Conservation (phyloP, 2,888 invertebrate genomes). For the Cataglyphis albicans region DNA sequence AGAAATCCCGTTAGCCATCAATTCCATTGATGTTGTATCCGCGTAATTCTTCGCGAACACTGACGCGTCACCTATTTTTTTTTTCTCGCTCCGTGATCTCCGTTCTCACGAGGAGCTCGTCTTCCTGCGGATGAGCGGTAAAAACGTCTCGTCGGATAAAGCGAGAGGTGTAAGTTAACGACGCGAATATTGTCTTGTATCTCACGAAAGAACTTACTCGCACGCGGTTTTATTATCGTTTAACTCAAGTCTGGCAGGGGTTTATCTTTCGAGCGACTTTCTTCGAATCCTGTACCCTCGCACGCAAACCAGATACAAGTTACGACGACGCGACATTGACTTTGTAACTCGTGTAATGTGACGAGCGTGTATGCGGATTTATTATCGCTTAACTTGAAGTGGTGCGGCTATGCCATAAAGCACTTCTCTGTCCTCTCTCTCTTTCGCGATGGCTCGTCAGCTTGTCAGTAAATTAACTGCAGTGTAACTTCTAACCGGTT, state of each 20-base stretch:
- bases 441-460: slow-evolving; percentile 62
- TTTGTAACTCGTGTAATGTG: slow-evolving; percentile 25
- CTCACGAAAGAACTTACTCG: neutral
- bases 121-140: neutral
- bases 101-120: neutral
- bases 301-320: neutral
- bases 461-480: slow-evolving; percentile 67
- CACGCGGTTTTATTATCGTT: neutral
- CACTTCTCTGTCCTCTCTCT: neutral
- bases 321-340: slow-evolving; percentile 13
- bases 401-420: slow-evolving; percentile 48
- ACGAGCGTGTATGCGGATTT: slow-evolving; percentile 35
- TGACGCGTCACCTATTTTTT: neutral
- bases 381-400: slow-evolving; percentile 54
- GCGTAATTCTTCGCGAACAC: too few species aligned
- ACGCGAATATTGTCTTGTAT: neutral
- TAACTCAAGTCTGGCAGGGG: neutral
- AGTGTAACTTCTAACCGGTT: slow-evolving; percentile 75
- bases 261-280: neutral
- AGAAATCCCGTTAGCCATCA: slow-evolving; percentile 29
- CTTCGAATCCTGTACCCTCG: neutral
- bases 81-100: neutral
- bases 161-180: neutral
- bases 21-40: slow-evolving; percentile 4
- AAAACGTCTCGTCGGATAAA: neutral